phyloP scores from a whole-genome alignment of 2,797 vertebrate genomes.

The Chelon auratus region DNA sequence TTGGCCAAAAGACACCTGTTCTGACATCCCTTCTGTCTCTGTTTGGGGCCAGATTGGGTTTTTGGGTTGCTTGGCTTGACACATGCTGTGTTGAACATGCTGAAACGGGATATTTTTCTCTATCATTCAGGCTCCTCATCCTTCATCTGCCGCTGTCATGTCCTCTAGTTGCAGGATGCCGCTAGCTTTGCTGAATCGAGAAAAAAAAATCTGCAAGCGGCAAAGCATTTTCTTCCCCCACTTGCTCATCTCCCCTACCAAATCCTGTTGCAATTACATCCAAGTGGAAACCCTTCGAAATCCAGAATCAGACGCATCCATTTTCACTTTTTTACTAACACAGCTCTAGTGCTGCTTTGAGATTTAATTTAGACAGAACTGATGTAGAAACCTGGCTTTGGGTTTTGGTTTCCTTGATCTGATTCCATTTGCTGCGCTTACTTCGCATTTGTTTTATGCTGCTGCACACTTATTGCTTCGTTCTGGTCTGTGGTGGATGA shows the following conservation, averaged over 20 bases:
- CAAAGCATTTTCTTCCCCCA: slow-evolving; percentile 39
- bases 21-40: slow-evolving; percentile 10
- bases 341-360: neutral
- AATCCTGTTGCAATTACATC: slow-evolving; percentile 50
- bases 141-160: slow-evolving; percentile 34
- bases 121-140: slow-evolving; percentile 30
- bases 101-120: neutral
- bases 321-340: slow-evolving; percentile 20
- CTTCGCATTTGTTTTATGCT: slow-evolving; percentile 6
- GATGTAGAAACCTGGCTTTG: slow-evolving; percentile 2
- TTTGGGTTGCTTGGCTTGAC: slow-evolving; percentile 34
- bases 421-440: slow-evolving; percentile 4
- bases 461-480: slow-evolving; percentile 24
- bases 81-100: slow-evolving; percentile 36
- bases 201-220: slow-evolving; percentile 50
- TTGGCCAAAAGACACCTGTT: slow-evolving; percentile 4
- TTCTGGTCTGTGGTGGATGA: slow-evolving; percentile 5
- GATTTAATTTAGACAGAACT: slow-evolving; percentile 3
- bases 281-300: slow-evolving; percentile 22
- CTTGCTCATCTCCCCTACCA: slow-evolving; percentile 47
- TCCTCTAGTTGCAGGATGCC: slow-evolving; percentile 40
- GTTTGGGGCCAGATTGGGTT: slow-evolving; percentile 17
- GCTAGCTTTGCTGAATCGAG: slow-evolving; percentile 60
- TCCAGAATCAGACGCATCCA: slow-evolving; percentile 41
- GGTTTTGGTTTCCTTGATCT: neutral